These are phyloP conservation scores for Tupiocoris notatus DNA, from an alignment of 2,888 invertebrate genomes.

Conservation along the genomic window DNA sequence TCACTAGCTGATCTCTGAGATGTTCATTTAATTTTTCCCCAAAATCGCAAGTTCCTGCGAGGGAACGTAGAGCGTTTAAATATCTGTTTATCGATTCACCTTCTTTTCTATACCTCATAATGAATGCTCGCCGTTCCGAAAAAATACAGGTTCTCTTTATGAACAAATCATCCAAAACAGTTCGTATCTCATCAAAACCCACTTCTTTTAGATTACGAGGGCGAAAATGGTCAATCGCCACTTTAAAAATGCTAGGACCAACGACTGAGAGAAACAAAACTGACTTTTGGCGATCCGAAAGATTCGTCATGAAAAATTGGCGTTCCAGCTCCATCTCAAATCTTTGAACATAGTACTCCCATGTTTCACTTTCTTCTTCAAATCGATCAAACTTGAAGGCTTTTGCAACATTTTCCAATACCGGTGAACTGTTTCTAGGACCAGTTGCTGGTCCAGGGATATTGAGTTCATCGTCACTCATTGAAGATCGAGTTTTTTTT, in stretches of 20 bases:
- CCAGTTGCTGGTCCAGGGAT: too few relatives aligned
- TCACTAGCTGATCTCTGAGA: slow-evolving; percentile 6
- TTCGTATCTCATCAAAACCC: too few relatives aligned
- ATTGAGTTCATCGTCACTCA: too few relatives aligned
- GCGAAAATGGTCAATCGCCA: neutral
- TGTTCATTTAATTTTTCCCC: neutral
- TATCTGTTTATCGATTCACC: neutral
- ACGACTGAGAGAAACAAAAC: neutral
- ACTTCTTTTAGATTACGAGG: neutral
- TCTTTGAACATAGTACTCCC: neutral
- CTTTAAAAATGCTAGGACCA: neutral
- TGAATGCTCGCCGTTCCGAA: neutral
- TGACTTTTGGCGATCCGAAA: neutral
- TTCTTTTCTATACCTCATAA: neutral
- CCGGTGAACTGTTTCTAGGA: too few relatives aligned
- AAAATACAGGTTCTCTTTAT: neutral
- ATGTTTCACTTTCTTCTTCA: neutral
- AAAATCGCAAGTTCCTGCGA: slow-evolving; percentile 2
- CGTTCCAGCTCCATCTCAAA: too few relatives aligned
- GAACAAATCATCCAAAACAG: too few relatives aligned
- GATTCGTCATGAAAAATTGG: too few relatives aligned
- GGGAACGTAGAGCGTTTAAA: neutral
- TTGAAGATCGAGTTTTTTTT: too few relatives aligned
- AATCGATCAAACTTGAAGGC: too few relatives aligned
- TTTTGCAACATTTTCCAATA: too few relatives aligned